Conservation (phyloP, 2,113 vertebrate genomes). For the Elephantulus edwardii region DNA sequence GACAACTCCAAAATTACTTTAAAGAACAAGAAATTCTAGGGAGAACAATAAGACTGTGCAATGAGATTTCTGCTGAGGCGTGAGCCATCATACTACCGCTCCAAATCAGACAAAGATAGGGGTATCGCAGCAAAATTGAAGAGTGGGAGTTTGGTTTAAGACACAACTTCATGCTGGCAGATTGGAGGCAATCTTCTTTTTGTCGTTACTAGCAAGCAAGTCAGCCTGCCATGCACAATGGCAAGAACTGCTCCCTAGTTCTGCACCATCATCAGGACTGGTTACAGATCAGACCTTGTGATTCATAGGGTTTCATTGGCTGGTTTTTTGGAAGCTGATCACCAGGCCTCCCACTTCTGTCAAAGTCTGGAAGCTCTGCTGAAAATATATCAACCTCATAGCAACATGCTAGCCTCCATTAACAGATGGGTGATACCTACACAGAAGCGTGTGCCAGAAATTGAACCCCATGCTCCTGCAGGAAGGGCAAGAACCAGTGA, state of each 20-base stretch:
- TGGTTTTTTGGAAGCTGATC: neutral
- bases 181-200: neutral
- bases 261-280: neutral
- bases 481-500: neutral
- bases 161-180: neutral
- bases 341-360: neutral
- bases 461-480: neutral
- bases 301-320: neutral
- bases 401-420: neutral
- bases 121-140: neutral
- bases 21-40: conserved; percentile 37
- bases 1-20: conserved; percentile 49
- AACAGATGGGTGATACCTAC: too few relatives aligned
- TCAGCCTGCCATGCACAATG: neutral
- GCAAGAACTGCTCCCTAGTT: neutral
- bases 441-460: too few relatives aligned
- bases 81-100: neutral
- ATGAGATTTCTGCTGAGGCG: neutral
- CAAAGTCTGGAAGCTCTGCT: neutral
- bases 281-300: neutral
- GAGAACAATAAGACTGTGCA: neutral
- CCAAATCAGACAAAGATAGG: neutral
- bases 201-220: neutral
- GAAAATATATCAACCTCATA: neutral
- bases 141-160: neutral